phyloP scores from a whole-genome alignment of 2,888 invertebrate species.

The Pemphredon lugubris region DNA sequence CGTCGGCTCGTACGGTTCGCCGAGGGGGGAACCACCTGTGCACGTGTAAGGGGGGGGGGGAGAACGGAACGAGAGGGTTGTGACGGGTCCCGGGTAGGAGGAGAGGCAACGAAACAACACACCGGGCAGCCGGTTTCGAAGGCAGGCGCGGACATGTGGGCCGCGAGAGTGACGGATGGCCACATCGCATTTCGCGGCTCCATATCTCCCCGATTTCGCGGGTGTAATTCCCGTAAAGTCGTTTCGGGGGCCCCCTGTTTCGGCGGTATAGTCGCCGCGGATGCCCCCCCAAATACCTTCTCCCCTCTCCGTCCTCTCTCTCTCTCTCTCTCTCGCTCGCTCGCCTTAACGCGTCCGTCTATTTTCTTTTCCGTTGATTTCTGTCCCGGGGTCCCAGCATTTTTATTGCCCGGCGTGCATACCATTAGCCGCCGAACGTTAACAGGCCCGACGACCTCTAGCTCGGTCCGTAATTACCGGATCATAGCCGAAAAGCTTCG shows the following conservation, averaged over 20 bases:
- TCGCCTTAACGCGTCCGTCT: slow-evolving; percentile 33
- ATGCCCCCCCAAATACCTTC: slow-evolving; percentile 45
- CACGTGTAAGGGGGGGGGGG: neutral
- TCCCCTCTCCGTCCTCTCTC: slow-evolving; percentile 20
- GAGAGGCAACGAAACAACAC: slow-evolving; percentile 12
- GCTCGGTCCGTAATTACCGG: slow-evolving; percentile 73
- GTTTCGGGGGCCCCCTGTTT: slow-evolving; percentile 73
- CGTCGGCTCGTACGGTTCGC: neutral
- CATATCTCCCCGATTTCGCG: slow-evolving; percentile 80
- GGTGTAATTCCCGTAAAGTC: slow-evolving; percentile 80
- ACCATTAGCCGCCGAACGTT: slow-evolving; percentile 76
- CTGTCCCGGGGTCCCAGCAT: slow-evolving; percentile 60
- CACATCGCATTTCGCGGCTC: slow-evolving; percentile 80
- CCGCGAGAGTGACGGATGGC: slow-evolving; percentile 79
- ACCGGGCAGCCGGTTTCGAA: slow-evolving; percentile 48
- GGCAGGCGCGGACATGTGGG: slow-evolving; percentile 66
- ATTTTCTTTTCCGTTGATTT: slow-evolving; percentile 72
- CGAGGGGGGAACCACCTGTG: slow-evolving; percentile 33
- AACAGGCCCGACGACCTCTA: slow-evolving; percentile 74
- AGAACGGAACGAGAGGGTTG: slow-evolving; percentile 19
- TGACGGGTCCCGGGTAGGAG: slow-evolving; percentile 2
- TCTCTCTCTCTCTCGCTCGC: slow-evolving; percentile 11
- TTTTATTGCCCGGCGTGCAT: slow-evolving; percentile 73
- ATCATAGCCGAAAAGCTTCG: slow-evolving; percentile 72
- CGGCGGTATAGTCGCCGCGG: slow-evolving; percentile 53